phyloP scores from a whole-genome alignment of 1,140 invertebrate species.

The Cataglyphis hispanica region DNA sequence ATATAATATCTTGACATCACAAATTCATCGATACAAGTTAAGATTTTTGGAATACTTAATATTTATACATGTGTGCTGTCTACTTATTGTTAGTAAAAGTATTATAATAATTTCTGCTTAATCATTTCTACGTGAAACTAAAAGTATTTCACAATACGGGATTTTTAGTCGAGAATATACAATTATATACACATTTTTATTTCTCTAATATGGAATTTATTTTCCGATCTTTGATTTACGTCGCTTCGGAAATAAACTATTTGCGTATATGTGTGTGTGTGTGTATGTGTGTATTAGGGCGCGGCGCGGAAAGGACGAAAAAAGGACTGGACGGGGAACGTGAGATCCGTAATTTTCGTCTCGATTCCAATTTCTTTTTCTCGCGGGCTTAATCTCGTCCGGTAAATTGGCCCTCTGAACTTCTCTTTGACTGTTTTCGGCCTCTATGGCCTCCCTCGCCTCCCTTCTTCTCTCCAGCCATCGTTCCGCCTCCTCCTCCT shows the following conservation, averaged over 20 bases:
- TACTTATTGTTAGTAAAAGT: neutral
- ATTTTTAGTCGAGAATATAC: too few relatives aligned
- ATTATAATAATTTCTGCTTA: neutral
- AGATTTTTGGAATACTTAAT: neutral
- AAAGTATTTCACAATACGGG: neutral
- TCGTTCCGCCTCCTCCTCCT: conserved; percentile 29
- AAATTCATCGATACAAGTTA: neutral
- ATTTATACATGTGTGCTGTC: neutral
- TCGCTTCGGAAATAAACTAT: conserved; percentile 35
- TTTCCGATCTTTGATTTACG: conserved; percentile 51
- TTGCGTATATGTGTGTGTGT: too few relatives aligned
- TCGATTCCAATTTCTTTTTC: conserved; percentile 81
- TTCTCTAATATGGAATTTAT: neutral
- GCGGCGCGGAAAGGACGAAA: conserved; percentile 8
- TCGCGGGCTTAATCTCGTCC: conserved; percentile 76
- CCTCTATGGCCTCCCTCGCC: conserved; percentile 33
- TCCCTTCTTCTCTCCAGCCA: conserved; percentile 25
- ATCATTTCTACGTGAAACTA: too few relatives aligned
- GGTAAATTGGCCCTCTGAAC: conserved; percentile 75
- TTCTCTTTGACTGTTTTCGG: conserved; percentile 69
- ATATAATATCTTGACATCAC: neutral
- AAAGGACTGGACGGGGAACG: conserved; percentile 38
- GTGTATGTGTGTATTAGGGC: neutral
- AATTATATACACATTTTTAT: neutral
- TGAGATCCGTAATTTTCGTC: conserved; percentile 76